phyloP scores from a whole-genome alignment of 2,888 invertebrate species.

The Fragum fragum region DNA sequence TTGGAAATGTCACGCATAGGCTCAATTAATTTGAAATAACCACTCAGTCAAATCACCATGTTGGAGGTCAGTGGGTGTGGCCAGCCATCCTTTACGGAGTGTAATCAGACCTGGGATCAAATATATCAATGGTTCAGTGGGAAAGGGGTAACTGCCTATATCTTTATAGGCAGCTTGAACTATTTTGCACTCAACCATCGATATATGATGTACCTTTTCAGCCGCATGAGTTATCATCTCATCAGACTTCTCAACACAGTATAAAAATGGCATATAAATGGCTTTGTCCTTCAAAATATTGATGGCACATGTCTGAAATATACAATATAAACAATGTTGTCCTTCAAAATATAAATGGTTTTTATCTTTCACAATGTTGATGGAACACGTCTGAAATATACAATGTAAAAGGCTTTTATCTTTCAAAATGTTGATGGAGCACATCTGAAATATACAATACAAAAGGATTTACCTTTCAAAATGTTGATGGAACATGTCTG shows the following conservation, averaged over 20 bases:
- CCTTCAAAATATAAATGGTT: too few relatives aligned
- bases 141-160: too few relatives aligned
- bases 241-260: slow-evolving; percentile 81
- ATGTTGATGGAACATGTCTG: slow-evolving; percentile 84
- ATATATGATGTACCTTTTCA: slow-evolving; percentile 52
- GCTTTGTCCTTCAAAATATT: slow-evolving; percentile 71
- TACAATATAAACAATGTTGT: slow-evolving; percentile 1
- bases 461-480: slow-evolving; percentile 70
- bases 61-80: too few relatives aligned
- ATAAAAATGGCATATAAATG: slow-evolving; percentile 81
- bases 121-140: too few relatives aligned
- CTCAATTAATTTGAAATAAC: too few relatives aligned
- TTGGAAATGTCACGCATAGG: too few relatives aligned
- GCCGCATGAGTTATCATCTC: slow-evolving; percentile 65
- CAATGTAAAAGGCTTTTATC: not conserved
- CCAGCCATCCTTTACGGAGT: too few relatives aligned
- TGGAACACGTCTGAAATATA: slow-evolving; percentile 84
- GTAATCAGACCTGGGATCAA: too few relatives aligned
- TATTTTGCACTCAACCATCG: too few relatives aligned
- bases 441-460: slow-evolving; percentile 84
- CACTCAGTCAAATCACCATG: too few relatives aligned
- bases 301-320: slow-evolving; percentile 85
- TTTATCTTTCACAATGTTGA: slow-evolving; percentile 74
- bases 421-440: too few relatives aligned
- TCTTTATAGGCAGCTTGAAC: too few relatives aligned